phyloP scores from a whole-genome alignment of 2,113 vertebrate genomes.

The Callospermophilus lateralis region DNA sequence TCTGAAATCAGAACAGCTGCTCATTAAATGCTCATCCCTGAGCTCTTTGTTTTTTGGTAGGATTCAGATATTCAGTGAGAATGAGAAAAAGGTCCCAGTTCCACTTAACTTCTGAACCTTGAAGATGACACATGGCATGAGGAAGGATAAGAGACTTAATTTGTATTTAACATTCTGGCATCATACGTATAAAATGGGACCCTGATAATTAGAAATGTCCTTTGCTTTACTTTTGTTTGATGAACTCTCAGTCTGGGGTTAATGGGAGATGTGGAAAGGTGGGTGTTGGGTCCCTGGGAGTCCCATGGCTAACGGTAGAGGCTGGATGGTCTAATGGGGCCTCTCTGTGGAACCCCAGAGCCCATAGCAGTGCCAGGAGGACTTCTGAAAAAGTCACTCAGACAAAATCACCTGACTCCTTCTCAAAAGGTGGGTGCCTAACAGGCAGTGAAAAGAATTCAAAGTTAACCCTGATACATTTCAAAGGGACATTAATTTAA shows the following conservation, averaged over 20 bases:
- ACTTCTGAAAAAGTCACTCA: background rate
- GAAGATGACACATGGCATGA: background rate
- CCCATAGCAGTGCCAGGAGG: background rate
- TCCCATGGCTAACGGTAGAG: background rate
- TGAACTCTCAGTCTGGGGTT: background rate
- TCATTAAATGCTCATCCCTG: background rate
- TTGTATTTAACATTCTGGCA: slow-evolving; percentile 18
- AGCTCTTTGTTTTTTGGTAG: background rate
- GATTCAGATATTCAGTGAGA: background rate
- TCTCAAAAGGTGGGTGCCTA: background rate
- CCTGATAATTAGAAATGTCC: background rate
- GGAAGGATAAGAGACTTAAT: slow-evolving; percentile 12
- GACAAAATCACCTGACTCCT: background rate
- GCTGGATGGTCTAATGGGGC: background rate
- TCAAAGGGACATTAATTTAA: background rate
- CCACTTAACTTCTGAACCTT: slow-evolving; percentile 39
- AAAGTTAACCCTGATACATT: background rate
- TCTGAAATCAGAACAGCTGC: slow-evolving; percentile 19
- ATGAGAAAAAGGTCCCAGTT: background rate
- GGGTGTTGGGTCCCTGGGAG: rapidly evolving
- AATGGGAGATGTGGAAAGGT: background rate
- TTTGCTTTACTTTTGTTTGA: background rate
- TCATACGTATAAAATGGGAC: background rate
- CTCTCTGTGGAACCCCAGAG: background rate
- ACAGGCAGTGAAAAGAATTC: background rate